These are phyloP conservation scores for Fulica atra DNA, from an alignment of 2,113 vertebrate genomes.

Conservation along the genomic window DNA sequence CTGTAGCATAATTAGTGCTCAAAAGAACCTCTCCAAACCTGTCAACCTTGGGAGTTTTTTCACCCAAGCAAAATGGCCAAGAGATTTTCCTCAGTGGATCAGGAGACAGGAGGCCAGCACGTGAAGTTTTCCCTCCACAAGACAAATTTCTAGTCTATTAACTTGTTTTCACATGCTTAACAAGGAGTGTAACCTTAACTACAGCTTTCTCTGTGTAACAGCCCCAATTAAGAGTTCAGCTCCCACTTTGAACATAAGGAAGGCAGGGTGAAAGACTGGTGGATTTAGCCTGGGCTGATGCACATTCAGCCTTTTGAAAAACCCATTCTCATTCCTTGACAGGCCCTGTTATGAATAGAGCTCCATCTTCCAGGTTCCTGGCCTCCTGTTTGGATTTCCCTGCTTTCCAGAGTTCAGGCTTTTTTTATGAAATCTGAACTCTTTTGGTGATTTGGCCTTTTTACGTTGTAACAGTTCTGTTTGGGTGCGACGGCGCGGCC, in stretches of 20 bases:
- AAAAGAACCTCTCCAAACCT: neutral
- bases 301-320: conserved; percentile 55
- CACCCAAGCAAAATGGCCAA: neutral
- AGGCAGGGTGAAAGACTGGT: conserved; percentile 43
- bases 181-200: conserved; percentile 51
- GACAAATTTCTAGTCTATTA: conserved; percentile 12
- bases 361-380: conserved; percentile 19
- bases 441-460: neutral
- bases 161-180: conserved; percentile 57
- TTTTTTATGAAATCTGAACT: neutral
- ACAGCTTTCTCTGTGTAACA: conserved; percentile 35
- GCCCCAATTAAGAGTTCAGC: conserved; percentile 64
- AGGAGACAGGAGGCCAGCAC: neutral
- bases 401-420: neutral
- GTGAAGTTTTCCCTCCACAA: neutral
- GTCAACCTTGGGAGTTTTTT: conserved; percentile 2
- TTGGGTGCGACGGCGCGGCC: neutral
- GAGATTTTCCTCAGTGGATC: neutral
- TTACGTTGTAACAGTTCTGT: neutral
- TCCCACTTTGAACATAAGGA: conserved; percentile 48
- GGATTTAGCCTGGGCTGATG: conserved; percentile 36
- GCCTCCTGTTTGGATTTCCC: conserved; percentile 15
- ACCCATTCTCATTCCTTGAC: conserved; percentile 30
- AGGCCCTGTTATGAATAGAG: conserved; percentile 36
- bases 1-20: neutral